phyloP scores from a whole-genome alignment of 64 coral and sea anemone genomes.

The Montipora foliosa region DNA sequence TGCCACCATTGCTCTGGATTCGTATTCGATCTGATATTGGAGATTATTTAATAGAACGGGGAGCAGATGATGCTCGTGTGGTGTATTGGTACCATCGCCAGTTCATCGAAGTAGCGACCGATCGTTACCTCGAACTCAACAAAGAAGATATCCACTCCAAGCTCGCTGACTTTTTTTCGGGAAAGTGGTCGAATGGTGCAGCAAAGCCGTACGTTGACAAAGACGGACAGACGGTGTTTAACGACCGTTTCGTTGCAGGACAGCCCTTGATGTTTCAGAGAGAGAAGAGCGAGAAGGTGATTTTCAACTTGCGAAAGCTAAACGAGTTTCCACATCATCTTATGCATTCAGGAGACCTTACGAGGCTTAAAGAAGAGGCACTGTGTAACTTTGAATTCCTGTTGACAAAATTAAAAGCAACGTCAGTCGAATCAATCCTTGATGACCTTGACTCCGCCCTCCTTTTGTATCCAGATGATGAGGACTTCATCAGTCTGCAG shows the following conservation, averaged over 20 bases:
- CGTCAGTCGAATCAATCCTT: conserved; percentile 77
- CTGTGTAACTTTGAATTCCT: conserved; percentile 94
- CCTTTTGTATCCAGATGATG: conserved; percentile 58
- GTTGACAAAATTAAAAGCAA: conserved; percentile 72
- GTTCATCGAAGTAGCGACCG: conserved; percentile 77
- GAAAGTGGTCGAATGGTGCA: conserved; percentile 65
- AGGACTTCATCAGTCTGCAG: conserved; percentile 70
- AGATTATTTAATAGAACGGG: conserved; percentile 76
- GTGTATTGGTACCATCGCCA: conserved; percentile 91
- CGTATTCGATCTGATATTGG: conserved; percentile 73
- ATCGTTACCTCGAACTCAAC: conserved; percentile 40
- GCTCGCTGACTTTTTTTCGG: conserved; percentile 70
- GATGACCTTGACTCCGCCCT: conserved; percentile 75
- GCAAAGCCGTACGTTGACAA: conserved; percentile 70
- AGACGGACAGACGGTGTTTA: conserved; percentile 34
- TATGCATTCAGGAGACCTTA: conserved; percentile 53
- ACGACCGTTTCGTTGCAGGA: conserved; percentile 61
- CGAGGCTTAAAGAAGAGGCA: conserved; percentile 69
- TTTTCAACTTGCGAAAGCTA: conserved; percentile 84
- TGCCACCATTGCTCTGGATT: conserved; percentile 81
- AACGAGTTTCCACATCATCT: conserved; percentile 90
- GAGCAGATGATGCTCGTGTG: conserved; percentile 72
- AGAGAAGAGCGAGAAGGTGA: conserved; percentile 2
- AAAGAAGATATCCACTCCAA: conserved; percentile 55
- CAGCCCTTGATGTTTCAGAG: conserved; percentile 74